Base-by-base conservation (phyloP, 2,888 invertebrate genomes). In the Hermaeophaga mercurialis region DNA sequence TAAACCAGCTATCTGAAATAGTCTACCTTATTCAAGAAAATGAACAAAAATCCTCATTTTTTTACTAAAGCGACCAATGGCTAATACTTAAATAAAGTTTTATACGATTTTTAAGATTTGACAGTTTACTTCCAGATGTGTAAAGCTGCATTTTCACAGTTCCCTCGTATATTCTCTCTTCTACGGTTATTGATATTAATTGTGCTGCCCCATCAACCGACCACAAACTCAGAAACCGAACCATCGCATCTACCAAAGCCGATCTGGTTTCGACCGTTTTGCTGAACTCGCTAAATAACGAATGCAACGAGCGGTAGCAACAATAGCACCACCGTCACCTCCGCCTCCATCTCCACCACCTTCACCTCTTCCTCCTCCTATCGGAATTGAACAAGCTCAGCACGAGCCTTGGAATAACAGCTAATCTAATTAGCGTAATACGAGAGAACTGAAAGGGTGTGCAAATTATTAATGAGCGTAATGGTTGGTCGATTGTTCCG, bases 381-480 rank as follows among this genome's bases (percentile, higher is more conserved):
- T 18, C 34, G 43, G 53, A 57, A 63, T 57, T 31, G 48, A 64
- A 62, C 62, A 56, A 57, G 57, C 59, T 56, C 56, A 60, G 65
- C 64, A 62, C 63, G 61, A 64, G 53, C 36, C 59, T 61, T 61
- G 46, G 69, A 69, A 70, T 69, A 70, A 64, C 68, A 48, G 53
- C 48, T 70, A 70, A 71, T 71, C 70, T 70, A 70, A 71, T 70
- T 71, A 70, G 64, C 63, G 64, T 69, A 70, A 71, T 66, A 65
- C 70, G 67, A 62, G 62, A 62, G 61, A 66, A 65, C 68, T 67
- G 67, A 71, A 69, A 70, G 70, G 70, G 70, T 70, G 67, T 65
- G 66, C 69, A 67, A 70, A 70, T 71, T 71, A 70, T 70, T 71
- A 70, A 71, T 70, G 69, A 69, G 63, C 59, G 59, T 67, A 69